A percentile compares a stretch with the other conserved stretches of the same genome.
These are phyloP conservation scores for Drosophila eohydei DNA, from an alignment of 2,888 invertebrate genomes.

Conservation along the genomic window DNA sequence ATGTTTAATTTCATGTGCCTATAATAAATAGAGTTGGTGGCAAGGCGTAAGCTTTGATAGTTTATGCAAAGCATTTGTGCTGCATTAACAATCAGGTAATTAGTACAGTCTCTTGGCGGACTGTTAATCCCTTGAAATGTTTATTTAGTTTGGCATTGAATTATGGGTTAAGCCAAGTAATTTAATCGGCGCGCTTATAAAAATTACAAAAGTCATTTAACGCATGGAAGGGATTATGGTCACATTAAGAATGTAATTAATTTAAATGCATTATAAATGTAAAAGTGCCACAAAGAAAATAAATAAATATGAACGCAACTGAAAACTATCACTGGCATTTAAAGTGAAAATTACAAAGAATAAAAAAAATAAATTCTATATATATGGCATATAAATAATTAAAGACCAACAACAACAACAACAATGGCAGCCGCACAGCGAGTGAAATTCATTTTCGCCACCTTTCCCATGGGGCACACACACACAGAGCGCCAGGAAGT, in stretches of 20 bases:
- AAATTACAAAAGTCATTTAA: constrained; percentile 67
- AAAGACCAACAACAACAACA: constrained; percentile 51
- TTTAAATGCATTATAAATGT: constrained; percentile 66
- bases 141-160: constrained; percentile 31
- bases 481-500: constrained; percentile 28
- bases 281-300: constrained; percentile 41
- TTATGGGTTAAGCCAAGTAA: constrained; percentile 25
- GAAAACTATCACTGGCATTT: constrained; percentile 58
- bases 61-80: not conserved
- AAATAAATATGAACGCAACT: constrained; percentile 43
- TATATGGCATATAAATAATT: constrained; percentile 63
- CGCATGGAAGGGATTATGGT: constrained; percentile 62
- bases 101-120: not conserved
- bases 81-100: not conserved
- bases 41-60: not conserved
- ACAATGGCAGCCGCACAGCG: constrained; percentile 21
- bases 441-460: constrained; percentile 42
- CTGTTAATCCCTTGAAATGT: constrained; percentile 22
- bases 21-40: not conserved
- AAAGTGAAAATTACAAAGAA: constrained; percentile 40
- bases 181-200: constrained; percentile 45
- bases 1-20: not conserved
- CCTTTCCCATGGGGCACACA: constrained; percentile 16
- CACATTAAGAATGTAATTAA: constrained; percentile 78
- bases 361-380: not conserved